Percentiles rank a stretch among this genome's conserved stretches.
These are phyloP conservation scores for Scolanthus callimorphus DNA, from an alignment of 92 coral and sea anemone genomes.

Conservation along the genomic window DNA sequence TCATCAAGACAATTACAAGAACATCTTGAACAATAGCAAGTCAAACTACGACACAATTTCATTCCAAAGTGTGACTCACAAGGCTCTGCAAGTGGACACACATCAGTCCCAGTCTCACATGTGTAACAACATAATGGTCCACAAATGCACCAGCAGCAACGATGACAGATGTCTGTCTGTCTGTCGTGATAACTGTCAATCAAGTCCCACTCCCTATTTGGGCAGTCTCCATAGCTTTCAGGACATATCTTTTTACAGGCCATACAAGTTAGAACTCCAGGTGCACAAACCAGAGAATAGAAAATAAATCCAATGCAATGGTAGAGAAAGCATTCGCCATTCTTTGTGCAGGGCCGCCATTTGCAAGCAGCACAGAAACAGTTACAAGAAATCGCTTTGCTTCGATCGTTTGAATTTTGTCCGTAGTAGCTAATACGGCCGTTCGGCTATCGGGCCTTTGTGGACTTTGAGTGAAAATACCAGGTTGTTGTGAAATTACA, in stretches of 20 bases:
- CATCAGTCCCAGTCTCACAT: constrained; percentile 59
- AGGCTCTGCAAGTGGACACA: constrained; percentile 57
- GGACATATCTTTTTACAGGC: constrained; percentile 57
- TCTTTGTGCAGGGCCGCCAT: constrained; percentile 37
- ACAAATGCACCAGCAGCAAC: constrained; percentile 43
- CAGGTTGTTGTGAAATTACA: neutral
- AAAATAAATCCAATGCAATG: constrained; percentile 45
- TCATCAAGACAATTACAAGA: constrained; percentile 42
- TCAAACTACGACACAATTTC: constrained; percentile 37
- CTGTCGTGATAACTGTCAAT: constrained; percentile 57
- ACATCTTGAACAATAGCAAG: constrained; percentile 49
- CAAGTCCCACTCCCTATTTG: constrained; percentile 32
- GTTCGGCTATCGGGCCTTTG: neutral
- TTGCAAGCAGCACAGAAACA: constrained; percentile 69
- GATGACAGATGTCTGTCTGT: constrained; percentile 18
- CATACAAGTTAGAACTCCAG: constrained; percentile 48
- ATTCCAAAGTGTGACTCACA: constrained; percentile 22
- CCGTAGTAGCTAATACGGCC: too few relatives aligned
- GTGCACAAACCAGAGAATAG: constrained; percentile 49
- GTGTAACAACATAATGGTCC: constrained; percentile 71
- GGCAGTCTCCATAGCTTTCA: constrained; percentile 61
- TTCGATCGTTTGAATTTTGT: too few relatives aligned
- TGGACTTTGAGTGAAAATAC: neutral
- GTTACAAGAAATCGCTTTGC: constrained; percentile 34
- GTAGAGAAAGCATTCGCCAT: constrained; percentile 65